These are phyloP conservation scores for Apodemia hepburni DNA, from an alignment of 2,888 invertebrate species.

Conservation along the genomic window DNA sequence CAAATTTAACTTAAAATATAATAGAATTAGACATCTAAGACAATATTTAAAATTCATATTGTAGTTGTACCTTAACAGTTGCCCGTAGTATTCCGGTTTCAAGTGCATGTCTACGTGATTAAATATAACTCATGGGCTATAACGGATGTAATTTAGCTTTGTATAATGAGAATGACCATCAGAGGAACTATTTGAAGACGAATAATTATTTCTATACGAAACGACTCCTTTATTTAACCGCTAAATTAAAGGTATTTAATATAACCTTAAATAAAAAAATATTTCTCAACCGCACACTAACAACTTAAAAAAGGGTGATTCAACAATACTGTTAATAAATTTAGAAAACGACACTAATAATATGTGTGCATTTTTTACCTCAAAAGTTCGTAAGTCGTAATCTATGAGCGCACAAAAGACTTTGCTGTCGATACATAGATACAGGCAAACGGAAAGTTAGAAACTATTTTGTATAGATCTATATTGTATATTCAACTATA, in stretches of 20 bases:
- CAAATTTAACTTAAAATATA: background rate
- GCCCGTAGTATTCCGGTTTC: background rate
- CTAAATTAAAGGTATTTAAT: no score
- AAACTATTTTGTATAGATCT: background rate
- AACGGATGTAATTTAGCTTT: background rate
- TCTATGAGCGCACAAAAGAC: no score
- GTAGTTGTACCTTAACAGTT: background rate
- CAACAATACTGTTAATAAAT: no score
- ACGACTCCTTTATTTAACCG: no score
- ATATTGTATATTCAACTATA: no score
- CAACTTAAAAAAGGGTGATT: no score
- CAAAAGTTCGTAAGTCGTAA: no score
- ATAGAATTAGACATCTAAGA: constrained; percentile 1
- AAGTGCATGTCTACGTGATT: background rate
- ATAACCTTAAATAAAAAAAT: no score
- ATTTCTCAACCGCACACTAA: no score
- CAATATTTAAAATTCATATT: constrained; percentile 8
- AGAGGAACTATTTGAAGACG: background rate
- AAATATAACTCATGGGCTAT: background rate
- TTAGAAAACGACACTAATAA: no score
- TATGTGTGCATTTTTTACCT: no score
- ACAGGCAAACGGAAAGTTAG: background rate
- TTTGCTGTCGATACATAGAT: background rate
- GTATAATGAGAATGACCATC: background rate
- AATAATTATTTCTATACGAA: background rate